Base-by-base conservation (phyloP, 2,888 invertebrate species). In the Polymixis lichenea region DNA sequence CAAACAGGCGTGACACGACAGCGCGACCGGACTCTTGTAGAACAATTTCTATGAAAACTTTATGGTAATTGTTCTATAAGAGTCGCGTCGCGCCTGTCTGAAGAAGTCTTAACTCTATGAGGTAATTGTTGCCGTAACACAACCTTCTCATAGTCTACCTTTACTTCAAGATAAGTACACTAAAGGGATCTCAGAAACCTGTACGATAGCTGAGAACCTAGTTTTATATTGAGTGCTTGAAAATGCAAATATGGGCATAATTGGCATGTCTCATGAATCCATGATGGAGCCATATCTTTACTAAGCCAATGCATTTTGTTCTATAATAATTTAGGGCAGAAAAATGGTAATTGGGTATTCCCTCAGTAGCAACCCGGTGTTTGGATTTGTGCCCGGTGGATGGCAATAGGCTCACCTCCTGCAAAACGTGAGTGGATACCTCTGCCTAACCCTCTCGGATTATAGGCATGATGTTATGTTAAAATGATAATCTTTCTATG, bases 171-270 rank as follows among this genome's bases (percentile, higher is more conserved):
- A 60, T 58, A n/a, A n/a, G n/a, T n/a, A 77, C 19, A 56, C 56
- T 58, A 70, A 70, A 79, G 53, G 32, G 46, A 73, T 11, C 46
- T 62, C 28, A 72, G 70, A 83, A 83, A 83, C 75, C 70, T 4
- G 83, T 76, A 46, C 60, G 65, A 74, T 53, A 72, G 43, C 60
- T 51, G n/a, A 65, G 78, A 64, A 62, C 56, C 73, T 77, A 76
- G 73, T 61, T 75, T 80, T 74, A 76, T 74, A 72, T 56, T 28
- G n/a, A 65, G 72, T 43, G 58, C 69, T 83, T 76, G 73, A 58
- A 72, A 73, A 58, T 25, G 83, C 84, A 55, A 80, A 71, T 67
- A 85, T 67, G 85, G 83, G 28, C 62, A 78, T 75, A 83, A 85
- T 77, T 73, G 71, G 68, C 73, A 61, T 60, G 71, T 78, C 72